These are phyloP conservation scores for Myotis yumanensis DNA, from an alignment of 2,113 vertebrate species.

Conservation along the genomic window DNA sequence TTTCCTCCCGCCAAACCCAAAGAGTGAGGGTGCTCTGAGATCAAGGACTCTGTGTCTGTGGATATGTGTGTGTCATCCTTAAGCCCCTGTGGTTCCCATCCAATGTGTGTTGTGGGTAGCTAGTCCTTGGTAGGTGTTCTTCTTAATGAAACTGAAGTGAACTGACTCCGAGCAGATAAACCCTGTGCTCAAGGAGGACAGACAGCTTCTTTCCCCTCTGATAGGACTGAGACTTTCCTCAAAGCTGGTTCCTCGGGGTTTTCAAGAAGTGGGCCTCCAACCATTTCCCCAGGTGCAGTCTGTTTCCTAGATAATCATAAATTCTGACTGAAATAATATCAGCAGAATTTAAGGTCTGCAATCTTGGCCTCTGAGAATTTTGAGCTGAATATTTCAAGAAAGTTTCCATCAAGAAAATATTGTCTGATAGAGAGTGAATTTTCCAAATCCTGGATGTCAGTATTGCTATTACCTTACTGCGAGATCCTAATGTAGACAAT, in stretches of 20 bases:
- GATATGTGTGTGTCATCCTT: neutral
- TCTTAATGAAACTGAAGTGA: conserved; percentile 12
- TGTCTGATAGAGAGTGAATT: neutral
- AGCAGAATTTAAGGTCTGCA: neutral
- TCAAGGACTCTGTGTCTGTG: neutral
- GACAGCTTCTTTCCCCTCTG: neutral
- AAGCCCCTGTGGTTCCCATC: neutral
- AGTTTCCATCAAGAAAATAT: neutral
- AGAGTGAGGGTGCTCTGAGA: neutral
- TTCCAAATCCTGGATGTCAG: neutral
- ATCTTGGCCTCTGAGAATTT: neutral
- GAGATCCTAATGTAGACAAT: neutral
- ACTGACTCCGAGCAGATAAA: neutral
- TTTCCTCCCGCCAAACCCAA: neutral
- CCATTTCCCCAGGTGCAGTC: neutral
- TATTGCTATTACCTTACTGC: neutral
- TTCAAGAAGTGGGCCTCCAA: neutral
- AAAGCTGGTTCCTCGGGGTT: neutral
- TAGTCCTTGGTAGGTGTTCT: neutral
- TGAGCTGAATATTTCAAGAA: neutral
- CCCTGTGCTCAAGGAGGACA: neutral
- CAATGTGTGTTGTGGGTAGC: neutral
- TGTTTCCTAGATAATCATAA: neutral
- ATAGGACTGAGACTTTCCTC: neutral
- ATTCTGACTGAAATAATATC: conserved; percentile 10